Evolutionary conservation across 2,888 invertebrate species (phyloP).

Genomic region (Hartigia nigra): DNA sequence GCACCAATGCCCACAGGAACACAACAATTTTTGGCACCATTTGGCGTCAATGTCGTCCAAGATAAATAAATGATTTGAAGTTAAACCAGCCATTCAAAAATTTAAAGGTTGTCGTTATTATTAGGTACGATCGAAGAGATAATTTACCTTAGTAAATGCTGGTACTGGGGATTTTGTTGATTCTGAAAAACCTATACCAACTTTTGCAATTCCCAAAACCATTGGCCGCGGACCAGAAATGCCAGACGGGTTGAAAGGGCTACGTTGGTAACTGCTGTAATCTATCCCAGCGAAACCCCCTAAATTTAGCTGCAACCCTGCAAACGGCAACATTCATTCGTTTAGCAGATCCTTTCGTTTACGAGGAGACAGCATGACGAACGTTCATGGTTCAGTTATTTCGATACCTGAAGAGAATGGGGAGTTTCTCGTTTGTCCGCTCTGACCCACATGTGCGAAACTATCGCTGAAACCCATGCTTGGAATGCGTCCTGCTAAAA

Average conservation of each 20-base stretch:
- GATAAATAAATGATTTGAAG: not conserved
- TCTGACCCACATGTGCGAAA: conserved; percentile 33
- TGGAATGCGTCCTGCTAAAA: not conserved
- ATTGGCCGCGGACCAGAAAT: conserved; percentile 29
- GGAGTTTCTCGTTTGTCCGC: conserved; percentile 26
- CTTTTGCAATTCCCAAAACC: conserved; percentile 44
- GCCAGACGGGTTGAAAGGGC: not conserved
- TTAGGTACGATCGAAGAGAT: not conserved
- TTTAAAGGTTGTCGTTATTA: not conserved
- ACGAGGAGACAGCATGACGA: not conserved
- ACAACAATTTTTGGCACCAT: too few relatives aligned
- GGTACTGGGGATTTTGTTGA: conserved; percentile 42
- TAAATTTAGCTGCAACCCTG: conserved; percentile 40
- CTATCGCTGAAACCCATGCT: conserved; percentile 8
- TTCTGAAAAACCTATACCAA: conserved; percentile 47
- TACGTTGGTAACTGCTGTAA: conserved; percentile 35
- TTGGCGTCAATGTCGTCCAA: too few relatives aligned
- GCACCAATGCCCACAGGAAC: too few relatives aligned
- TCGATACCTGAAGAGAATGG: conserved; percentile 36
- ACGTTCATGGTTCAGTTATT: not conserved
- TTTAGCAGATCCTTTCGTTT: conserved; percentile 1
- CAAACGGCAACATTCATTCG: not conserved
- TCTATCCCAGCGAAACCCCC: conserved; percentile 53
- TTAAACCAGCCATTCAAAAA: not conserved
- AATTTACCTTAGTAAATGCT: conserved; percentile 48